Percentiles rank a stretch among this genome's conserved stretches.
These are phyloP conservation scores for Hemaris fuciformis DNA, from an alignment of 2,888 invertebrate species.

Conservation along the genomic window DNA sequence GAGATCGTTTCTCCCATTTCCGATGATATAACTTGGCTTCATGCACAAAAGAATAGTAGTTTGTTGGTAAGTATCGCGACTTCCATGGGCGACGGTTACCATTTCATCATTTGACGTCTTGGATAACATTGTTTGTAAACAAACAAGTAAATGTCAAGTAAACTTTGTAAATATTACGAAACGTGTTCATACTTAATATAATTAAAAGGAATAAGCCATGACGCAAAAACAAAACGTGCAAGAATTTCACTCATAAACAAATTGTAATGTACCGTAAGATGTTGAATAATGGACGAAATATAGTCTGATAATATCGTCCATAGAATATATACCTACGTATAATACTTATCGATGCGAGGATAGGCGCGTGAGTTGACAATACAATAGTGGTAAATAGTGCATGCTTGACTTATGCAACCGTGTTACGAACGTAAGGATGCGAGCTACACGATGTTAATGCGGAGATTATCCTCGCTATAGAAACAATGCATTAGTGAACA, in stretches of 20 bases:
- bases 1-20: too few species aligned
- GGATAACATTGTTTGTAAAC: background rate
- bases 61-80: too few species aligned
- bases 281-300: constrained; percentile 31
- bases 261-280: constrained; percentile 14
- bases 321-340: background rate
- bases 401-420: constrained; percentile 22
- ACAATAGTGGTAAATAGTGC: constrained; percentile 19
- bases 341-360: constrained; percentile 4
- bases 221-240: constrained; percentile 21
- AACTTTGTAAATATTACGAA: background rate
- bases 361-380: constrained; percentile 24
- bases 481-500: background rate
- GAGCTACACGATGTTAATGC: background rate
- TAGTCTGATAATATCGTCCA: constrained; percentile 25
- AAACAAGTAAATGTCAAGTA: background rate
- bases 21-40: too few species aligned
- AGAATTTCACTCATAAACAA: constrained; percentile 27
- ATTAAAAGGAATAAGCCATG: background rate
- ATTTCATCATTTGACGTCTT: too few species aligned
- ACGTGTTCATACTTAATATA: background rate
- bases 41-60: too few species aligned
- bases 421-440: background rate
- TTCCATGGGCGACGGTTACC: too few species aligned
- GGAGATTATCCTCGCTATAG: background rate